A percentile compares a stretch with the other conserved stretches of the same genome.
phyloP scores from a whole-genome alignment of 2,797 vertebrate genomes.

The Diglossa cyanea region DNA sequence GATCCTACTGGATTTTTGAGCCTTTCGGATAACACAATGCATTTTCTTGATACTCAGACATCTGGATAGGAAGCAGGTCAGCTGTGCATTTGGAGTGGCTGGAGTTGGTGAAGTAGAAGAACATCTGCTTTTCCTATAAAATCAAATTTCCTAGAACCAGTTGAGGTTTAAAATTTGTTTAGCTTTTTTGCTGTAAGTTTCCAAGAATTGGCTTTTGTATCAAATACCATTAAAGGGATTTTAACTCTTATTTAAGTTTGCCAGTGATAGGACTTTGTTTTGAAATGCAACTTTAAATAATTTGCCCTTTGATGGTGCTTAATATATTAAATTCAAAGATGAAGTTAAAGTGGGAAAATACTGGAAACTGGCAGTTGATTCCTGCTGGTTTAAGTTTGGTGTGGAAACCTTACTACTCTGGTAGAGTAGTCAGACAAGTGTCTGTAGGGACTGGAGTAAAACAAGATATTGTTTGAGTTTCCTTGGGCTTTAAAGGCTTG shows the following conservation, averaged over 20 bases:
- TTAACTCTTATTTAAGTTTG: not conserved
- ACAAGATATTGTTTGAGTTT: not conserved
- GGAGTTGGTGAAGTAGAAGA: not conserved
- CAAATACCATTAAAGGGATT: not conserved
- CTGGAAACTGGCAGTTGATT: not conserved
- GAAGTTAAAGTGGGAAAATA: not conserved
- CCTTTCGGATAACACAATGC: not conserved
- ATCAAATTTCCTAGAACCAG: not conserved
- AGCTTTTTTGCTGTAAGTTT: not conserved
- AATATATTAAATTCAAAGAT: not conserved
- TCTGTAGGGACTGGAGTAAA: not conserved
- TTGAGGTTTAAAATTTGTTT: not conserved
- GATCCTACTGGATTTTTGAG: not conserved
- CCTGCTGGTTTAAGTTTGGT: not conserved
- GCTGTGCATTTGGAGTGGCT: not conserved
- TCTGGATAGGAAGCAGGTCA: not conserved
- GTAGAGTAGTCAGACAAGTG: not conserved
- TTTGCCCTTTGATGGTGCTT: not conserved
- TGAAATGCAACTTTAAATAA: not conserved
- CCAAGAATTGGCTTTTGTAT: not conserved
- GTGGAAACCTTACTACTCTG: not conserved
- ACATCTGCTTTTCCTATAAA: conserved; percentile 20
- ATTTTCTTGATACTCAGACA: not conserved
- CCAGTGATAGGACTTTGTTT: not conserved
- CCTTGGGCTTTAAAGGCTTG: not conserved